These are phyloP conservation scores for Sphinx pinastri DNA, from an alignment of 2,888 invertebrate genomes.

Conservation along the genomic window DNA sequence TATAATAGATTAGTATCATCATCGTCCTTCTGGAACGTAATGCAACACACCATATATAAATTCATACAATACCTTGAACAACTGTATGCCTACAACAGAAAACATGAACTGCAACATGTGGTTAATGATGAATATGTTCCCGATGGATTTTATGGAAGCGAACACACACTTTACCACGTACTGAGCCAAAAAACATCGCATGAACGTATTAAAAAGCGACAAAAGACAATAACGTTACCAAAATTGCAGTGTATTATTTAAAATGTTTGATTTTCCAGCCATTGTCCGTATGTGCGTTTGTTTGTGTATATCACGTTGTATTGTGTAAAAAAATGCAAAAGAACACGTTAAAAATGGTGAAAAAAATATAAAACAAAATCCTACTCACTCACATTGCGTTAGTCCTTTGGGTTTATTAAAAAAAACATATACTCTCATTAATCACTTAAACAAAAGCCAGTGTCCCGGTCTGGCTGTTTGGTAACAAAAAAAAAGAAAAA, in stretches of 20 bases:
- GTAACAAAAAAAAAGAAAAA: slow-evolving; percentile 51
- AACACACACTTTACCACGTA: slow-evolving; percentile 99
- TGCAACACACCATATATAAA: slow-evolving; percentile 16
- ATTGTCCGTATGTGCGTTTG: slow-evolving; percentile 62
- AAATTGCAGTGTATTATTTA: slow-evolving; percentile 45
- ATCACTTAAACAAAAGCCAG: slow-evolving; percentile 57
- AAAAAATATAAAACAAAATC: slow-evolving; percentile 45
- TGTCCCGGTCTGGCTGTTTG: slow-evolving; percentile 68
- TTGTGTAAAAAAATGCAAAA: slow-evolving; percentile 59
- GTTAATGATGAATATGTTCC: slow-evolving; percentile 99
- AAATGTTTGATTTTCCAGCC: slow-evolving; percentile 48
- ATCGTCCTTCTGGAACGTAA: neutral
- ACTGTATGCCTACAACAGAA: slow-evolving; percentile 99
- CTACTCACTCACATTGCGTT: slow-evolving; percentile 72
- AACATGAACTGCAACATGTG: slow-evolving; percentile 99
- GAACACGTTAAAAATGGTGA: slow-evolving; percentile 50
- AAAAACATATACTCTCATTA: slow-evolving; percentile 50
- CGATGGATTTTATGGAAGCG: slow-evolving; percentile 98
- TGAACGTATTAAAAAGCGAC: slow-evolving; percentile 42
- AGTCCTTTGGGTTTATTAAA: slow-evolving; percentile 60
- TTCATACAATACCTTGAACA: slow-evolving; percentile 94
- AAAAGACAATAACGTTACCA: slow-evolving; percentile 62
- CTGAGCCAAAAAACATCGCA: slow-evolving; percentile 75
- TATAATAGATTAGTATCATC: too few relatives aligned
- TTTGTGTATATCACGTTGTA: slow-evolving; percentile 59